Conservation (phyloP, 2,113 vertebrate species). For the Odontesthes bonariensis region DNA sequence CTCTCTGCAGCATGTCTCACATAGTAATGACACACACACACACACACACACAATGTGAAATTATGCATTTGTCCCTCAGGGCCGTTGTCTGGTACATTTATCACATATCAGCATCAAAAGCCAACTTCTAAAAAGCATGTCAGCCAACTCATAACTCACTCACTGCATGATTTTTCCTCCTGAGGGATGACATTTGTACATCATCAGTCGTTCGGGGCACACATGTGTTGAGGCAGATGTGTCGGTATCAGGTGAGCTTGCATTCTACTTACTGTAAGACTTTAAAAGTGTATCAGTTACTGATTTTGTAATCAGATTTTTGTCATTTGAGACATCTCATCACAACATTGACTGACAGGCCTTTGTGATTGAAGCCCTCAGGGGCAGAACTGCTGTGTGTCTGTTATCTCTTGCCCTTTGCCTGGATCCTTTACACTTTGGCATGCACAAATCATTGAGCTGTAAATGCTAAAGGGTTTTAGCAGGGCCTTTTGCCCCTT, state of each 20-base stretch:
- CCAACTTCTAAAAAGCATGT: slow-evolving; percentile 40
- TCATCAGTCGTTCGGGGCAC: slow-evolving; percentile 31
- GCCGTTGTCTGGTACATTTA: slow-evolving; percentile 43
- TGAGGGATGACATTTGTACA: slow-evolving; percentile 46
- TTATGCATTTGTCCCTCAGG: slow-evolving; percentile 58
- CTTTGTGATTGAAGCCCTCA: slow-evolving; percentile 55
- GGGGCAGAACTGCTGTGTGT: slow-evolving; percentile 41
- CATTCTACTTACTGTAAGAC: slow-evolving; percentile 36
- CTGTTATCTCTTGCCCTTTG: slow-evolving; percentile 48
- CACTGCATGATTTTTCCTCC: slow-evolving; percentile 18
- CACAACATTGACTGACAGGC: slow-evolving; percentile 48
- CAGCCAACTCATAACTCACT: slow-evolving; percentile 46
- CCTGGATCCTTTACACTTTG: slow-evolving; percentile 63
- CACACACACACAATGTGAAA: slow-evolving; percentile 44
- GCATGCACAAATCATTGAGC: slow-evolving; percentile 60
- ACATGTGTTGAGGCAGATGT: slow-evolving; percentile 44
- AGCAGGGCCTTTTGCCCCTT: slow-evolving; percentile 46
- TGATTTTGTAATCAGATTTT: slow-evolving; percentile 42
- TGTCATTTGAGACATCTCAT: slow-evolving; percentile 59
- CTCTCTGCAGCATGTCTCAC: slow-evolving; percentile 28
- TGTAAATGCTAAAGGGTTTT: slow-evolving; percentile 53
- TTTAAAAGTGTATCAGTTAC: slow-evolving; percentile 64
- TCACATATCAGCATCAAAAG: slow-evolving; percentile 55
- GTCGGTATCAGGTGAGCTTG: slow-evolving; percentile 50
- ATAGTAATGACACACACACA: slow-evolving; percentile 48